These are phyloP conservation scores for Stichopus chloronotus DNA, from an alignment of 35 echinoderm and acorn worm genomes.

Conservation along the genomic window DNA sequence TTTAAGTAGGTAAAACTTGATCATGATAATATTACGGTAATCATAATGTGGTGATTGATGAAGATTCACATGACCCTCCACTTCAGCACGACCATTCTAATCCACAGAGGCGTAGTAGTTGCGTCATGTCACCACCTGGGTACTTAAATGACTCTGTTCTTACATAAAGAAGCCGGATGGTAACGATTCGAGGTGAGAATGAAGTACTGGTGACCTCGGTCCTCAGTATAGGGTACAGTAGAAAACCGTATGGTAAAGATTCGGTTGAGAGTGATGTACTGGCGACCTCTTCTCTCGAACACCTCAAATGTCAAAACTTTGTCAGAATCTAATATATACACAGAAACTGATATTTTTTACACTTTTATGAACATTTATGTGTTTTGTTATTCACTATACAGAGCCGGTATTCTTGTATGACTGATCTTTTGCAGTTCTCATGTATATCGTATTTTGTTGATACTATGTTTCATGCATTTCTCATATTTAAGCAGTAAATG, in stretches of 20 bases:
- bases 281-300: background rate
- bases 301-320: no score
- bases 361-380: no score
- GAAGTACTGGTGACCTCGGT: background rate
- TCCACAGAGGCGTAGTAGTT: background rate
- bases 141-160: background rate
- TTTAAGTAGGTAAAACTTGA: slow-evolving; percentile 40
- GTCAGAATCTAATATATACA: background rate
- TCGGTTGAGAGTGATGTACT: background rate
- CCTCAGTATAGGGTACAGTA: background rate
- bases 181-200: background rate
- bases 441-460: no score
- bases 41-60: no score
- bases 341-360: no score
- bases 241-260: background rate
- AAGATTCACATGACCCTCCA: no score
- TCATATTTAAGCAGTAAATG: no score
- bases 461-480: no score
- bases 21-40: background rate
- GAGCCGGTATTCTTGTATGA: no score
- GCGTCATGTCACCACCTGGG: background rate
- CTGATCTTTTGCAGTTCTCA: no score
- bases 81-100: no score
- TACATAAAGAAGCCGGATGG: background rate
- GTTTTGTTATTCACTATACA: no score